These are phyloP conservation scores for Notodonta dromedarius DNA, from an alignment of 2,888 invertebrate species.

Conservation along the genomic window DNA sequence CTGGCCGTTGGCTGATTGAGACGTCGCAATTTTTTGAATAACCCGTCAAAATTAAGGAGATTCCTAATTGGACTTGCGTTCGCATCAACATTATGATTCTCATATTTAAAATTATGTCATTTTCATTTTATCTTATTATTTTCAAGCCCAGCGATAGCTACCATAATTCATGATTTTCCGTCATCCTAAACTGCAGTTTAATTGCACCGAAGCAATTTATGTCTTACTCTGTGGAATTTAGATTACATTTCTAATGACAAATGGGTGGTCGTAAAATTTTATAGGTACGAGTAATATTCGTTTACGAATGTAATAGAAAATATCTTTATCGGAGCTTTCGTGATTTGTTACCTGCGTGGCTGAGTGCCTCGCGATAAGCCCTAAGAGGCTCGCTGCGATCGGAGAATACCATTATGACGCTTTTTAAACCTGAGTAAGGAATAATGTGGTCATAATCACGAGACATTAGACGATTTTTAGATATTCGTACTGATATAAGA, in stretches of 20 bases:
- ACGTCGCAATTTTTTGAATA: no score
- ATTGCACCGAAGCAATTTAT: slow-evolving; percentile 27
- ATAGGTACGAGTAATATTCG: slow-evolving; percentile 17
- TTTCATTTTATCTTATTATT: neutral
- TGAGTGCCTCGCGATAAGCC: neutral
- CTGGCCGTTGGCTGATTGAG: no score
- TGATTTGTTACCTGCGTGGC: neutral
- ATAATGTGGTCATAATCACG: neutral
- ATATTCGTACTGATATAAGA: no score
- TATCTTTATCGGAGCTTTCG: slow-evolving; percentile 1
- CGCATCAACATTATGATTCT: no score
- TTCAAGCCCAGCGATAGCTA: neutral
- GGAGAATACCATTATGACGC: neutral
- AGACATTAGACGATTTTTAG: no score
- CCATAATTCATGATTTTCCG: slow-evolving; percentile 23
- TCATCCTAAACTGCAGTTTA: slow-evolving; percentile 26
- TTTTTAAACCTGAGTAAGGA: neutral
- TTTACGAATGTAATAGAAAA: slow-evolving; percentile 22
- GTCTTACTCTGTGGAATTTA: slow-evolving; percentile 25
- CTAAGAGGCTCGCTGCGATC: neutral
- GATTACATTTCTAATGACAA: slow-evolving; percentile 24
- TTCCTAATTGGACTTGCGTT: no score
- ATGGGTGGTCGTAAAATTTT: slow-evolving; percentile 24
- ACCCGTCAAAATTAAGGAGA: no score
- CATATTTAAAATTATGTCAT: no score